Percentiles rank a stretch among this genome's conserved stretches.
phyloP scores from a whole-genome alignment of 2,113 vertebrate genomes.

The Protomyctophum bolini region DNA sequence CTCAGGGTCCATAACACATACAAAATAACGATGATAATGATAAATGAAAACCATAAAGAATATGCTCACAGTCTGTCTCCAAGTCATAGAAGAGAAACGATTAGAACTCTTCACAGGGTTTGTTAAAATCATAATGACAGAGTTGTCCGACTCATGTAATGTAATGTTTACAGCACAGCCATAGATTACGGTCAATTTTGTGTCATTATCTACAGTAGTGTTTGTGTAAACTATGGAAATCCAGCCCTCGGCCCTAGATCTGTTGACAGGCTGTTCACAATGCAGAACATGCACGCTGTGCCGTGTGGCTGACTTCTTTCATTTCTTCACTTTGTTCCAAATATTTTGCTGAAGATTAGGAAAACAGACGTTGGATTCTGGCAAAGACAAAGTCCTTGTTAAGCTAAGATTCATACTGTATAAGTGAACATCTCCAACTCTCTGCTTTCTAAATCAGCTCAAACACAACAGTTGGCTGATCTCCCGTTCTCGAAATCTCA shows the following conservation, averaged over 20 bases:
- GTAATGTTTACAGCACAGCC: conserved; percentile 59
- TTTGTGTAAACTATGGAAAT: conserved; percentile 63
- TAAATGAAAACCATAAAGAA: no score
- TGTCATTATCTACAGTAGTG: conserved; percentile 55
- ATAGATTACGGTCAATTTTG: conserved; percentile 60
- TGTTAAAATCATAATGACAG: no score
- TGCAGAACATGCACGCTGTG: conserved; percentile 28
- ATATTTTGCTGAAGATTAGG: conserved; percentile 48
- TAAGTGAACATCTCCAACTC: conserved; percentile 40
- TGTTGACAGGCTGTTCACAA: conserved; percentile 14
- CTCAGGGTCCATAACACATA: no score
- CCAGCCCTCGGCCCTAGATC: conserved; percentile 5
- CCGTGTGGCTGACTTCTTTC: conserved; percentile 6
- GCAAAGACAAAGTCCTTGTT: conserved; percentile 42
- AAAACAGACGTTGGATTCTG: conserved; percentile 64
- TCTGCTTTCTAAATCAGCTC: conserved; percentile 63
- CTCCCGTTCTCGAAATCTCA: background rate
- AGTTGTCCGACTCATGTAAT: no score
- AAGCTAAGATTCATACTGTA: conserved; percentile 26
- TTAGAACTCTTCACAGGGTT: no score
- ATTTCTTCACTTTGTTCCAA: conserved; percentile 29
- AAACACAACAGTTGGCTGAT: conserved; percentile 3
- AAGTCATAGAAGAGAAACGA: no score
- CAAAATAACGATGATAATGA: no score
- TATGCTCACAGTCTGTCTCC: no score